Conservation (phyloP, 37 sponge, comb jelly and placozoan genomes). For the Oscarella lobularis region DNA sequence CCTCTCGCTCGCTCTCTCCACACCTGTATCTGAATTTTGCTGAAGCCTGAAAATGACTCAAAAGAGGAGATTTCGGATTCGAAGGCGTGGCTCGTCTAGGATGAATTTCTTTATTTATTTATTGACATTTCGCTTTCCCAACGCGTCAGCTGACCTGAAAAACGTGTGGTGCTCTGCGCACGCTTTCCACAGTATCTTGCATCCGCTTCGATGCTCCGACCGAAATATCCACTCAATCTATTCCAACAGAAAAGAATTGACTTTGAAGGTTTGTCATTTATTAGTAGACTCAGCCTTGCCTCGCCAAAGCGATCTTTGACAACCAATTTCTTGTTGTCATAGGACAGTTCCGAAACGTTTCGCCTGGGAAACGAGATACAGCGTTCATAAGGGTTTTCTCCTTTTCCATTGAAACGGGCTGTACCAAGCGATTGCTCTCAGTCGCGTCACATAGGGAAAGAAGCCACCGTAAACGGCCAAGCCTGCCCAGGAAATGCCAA, state of each 20-base stretch:
- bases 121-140: no score
- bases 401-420: not conserved
- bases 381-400: not conserved
- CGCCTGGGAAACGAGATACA: not conserved
- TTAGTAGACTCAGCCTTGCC: no score
- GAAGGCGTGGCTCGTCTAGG: not conserved
- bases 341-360: not conserved
- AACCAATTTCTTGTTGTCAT: not conserved
- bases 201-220: not conserved
- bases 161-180: conserved; percentile 1
- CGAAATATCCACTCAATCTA: not conserved
- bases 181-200: not conserved
- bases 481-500: not conserved
- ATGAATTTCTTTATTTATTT: no score
- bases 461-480: not conserved
- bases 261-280: no score
- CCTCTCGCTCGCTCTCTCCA: not conserved
- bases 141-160: not conserved
- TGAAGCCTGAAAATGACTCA: not conserved
- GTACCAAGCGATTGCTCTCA: not conserved
- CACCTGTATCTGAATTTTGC: not conserved
- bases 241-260: not conserved
- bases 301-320: not conserved
- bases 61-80: not conserved
- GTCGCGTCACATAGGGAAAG: no score